Base-by-base conservation (phyloP, 2,888 invertebrate genomes). In the Rhynchonema sp. region DNA sequence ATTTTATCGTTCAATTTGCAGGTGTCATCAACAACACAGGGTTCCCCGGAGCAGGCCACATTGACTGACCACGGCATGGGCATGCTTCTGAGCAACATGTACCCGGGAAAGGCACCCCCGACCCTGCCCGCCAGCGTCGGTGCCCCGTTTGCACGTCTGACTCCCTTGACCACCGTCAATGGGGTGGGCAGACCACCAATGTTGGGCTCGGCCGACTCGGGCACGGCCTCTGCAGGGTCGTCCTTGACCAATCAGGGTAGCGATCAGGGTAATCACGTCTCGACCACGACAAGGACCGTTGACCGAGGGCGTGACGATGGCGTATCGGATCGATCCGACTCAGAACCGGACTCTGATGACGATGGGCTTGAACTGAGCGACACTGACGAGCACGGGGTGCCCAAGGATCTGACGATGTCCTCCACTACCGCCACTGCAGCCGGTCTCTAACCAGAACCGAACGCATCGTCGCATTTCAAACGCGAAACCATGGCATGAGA, bases 21-120 rank as follows among this genome's bases (percentile, higher is more conserved):
- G 49, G 59, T 59, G 23, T 28, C 59, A 1, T 59, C 59, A 9
- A 59, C 59, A 9, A 59, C 38, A 17, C 52, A 59, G 22, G 59
- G 59, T 54, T 28, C 29, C 30, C 49, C 38, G 54, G n/a, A 59
- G 27, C 38, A 17, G 38, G 38, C 38, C 6, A 17, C 17, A 2
- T 49, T 25, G 9, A 49, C 27, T 25, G 26, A 6, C 22, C 22
- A 25, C 28, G 9, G 30, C 25, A 56, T 13, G 17, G 29, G 30
- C 28, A 30, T 30, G 38, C 38, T 9, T 38, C 38, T 38, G 38
- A 13, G 17, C 9, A 17, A 13, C 23, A 49, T 22, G 9, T 2
- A 6, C 49, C 3, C 3, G 17, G 20, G 3, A 6, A 49, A 3
- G 23, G 3, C 49, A 49, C 9, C 49, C 17, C 29, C 30, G 30